Evolutionary conservation across 1,140 invertebrate genomes (phyloP), one percentile per base, ranked within the genome.

Genomic region (Rhyacophila brunnea): DNA sequence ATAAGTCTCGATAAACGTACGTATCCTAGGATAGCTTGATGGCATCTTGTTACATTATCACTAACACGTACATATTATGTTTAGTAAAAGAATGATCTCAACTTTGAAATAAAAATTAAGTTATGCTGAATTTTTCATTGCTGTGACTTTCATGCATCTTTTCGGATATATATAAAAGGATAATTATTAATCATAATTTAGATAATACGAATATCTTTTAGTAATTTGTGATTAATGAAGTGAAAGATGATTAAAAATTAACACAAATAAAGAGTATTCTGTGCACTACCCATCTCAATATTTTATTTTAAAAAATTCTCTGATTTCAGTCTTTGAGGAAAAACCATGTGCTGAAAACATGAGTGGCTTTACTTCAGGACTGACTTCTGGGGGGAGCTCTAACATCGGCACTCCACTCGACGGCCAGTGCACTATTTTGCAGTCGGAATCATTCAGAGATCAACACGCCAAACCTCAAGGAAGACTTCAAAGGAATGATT

Each of bases 1-100:
- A 91, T 92, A 64, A 93, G 90, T 67, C 81, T 94, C 62, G 91
- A 93, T 74, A 92, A 92, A 83, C 70, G 90, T 91, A 74, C 83
- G 84, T 78, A 28, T 28, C n/a, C n/a, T n/a, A n/a, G n/a, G n/a
- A n/a, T n/a, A n/a, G n/a, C n/a, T n/a, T n/a, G n/a, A n/a, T n/a
- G n/a, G n/a, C n/a, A n/a, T n/a, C n/a, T n/a, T n/a, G n/a, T n/a
- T n/a, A n/a, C n/a, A n/a, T n/a, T n/a, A n/a, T n/a, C n/a, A n/a
- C n/a, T n/a, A n/a, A n/a, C n/a, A n/a, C n/a, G n/a, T n/a, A n/a
- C n/a, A n/a, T n/a, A n/a, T n/a, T n/a, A n/a, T n/a, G n/a, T n/a
- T n/a, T n/a, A n/a, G n/a, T n/a, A n/a, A n/a, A n/a, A n/a, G n/a
- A n/a, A n/a, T n/a, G n/a, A n/a, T n/a, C n/a, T n/a, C n/a, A n/a